A percentile compares a stretch with the other conserved stretches of the same genome.
phyloP scores from a whole-genome alignment of 2,797 vertebrate genomes.

The Rhinatrema bivittatum region DNA sequence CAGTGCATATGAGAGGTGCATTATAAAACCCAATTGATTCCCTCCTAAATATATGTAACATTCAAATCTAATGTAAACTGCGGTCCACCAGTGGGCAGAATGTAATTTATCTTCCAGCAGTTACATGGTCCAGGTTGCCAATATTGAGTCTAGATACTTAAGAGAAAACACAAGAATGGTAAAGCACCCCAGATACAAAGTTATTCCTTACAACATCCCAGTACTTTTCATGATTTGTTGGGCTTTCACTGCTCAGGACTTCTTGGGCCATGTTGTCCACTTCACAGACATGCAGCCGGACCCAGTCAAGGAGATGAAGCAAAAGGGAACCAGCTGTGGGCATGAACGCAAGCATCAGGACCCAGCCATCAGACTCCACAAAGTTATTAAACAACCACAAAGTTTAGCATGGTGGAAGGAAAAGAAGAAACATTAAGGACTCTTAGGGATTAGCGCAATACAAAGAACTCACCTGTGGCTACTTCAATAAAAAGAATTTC shows the following conservation, averaged over 20 bases:
- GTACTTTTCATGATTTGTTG: slow-evolving; percentile 73
- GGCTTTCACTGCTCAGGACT: slow-evolving; percentile 80
- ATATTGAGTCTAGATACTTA: too few species aligned
- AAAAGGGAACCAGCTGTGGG: slow-evolving; percentile 76
- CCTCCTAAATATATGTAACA: too few species aligned
- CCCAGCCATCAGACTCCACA: not conserved
- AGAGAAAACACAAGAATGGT: too few species aligned
- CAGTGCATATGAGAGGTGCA: too few species aligned
- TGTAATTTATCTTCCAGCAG: too few species aligned
- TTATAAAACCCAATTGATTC: too few species aligned
- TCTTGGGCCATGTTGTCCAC: slow-evolving; percentile 78
- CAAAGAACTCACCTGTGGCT: slow-evolving; percentile 67
- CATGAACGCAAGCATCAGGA: slow-evolving; percentile 3
- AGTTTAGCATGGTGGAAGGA: not conserved
- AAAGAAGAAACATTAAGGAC: not conserved
- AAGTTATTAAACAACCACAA: not conserved
- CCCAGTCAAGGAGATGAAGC: slow-evolving; percentile 88
- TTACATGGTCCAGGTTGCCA: too few species aligned
- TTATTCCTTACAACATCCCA: slow-evolving; percentile 91
- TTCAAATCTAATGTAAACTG: too few species aligned
- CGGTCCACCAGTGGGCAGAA: too few species aligned
- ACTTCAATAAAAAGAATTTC: slow-evolving; percentile 94
- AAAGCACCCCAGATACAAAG: too few species aligned
- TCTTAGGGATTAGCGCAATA: not conserved
- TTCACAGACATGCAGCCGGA: slow-evolving; percentile 82